Evolutionary conservation across 2,888 invertebrate species (phyloP).

Genomic region (Andrena praecox): DNA sequence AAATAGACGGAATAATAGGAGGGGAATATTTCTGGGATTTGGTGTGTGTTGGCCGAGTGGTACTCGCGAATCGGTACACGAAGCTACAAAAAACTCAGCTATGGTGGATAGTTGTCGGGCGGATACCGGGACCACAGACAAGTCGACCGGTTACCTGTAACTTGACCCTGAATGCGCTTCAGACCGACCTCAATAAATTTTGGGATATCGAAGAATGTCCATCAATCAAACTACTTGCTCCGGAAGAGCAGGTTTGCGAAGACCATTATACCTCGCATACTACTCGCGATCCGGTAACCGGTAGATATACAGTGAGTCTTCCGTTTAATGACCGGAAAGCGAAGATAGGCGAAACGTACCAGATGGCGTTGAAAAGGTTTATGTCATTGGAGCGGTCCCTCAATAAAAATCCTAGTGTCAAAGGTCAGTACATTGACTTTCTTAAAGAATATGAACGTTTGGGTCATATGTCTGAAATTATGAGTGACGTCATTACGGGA

Average conservation of each 20-base stretch:
- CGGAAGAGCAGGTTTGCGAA: conserved; percentile 3
- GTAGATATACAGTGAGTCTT: not conserved
- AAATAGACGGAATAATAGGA: not conserved
- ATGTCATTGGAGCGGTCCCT: not conserved
- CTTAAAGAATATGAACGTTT: not conserved
- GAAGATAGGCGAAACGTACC: not conserved
- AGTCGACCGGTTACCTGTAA: not conserved
- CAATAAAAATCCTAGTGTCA: not conserved
- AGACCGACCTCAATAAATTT: not conserved
- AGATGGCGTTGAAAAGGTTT: not conserved
- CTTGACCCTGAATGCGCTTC: not conserved
- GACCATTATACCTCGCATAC: not conserved
- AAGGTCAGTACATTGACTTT: not conserved
- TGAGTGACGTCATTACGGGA: not conserved
- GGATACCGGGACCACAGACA: not conserved
- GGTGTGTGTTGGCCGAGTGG: not conserved
- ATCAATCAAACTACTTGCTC: not conserved
- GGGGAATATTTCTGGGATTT: conserved; percentile 9
- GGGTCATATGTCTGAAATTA: not conserved
- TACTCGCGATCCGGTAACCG: not conserved
- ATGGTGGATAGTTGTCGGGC: not conserved
- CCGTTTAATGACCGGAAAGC: not conserved
- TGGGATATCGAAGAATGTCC: conserved; percentile 15
- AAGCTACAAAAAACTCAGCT: not conserved
- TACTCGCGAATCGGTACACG: not conserved